Conservation (phyloP, 53 echinoderm and acorn worm species). For the Hippasteria phrygiana region DNA sequence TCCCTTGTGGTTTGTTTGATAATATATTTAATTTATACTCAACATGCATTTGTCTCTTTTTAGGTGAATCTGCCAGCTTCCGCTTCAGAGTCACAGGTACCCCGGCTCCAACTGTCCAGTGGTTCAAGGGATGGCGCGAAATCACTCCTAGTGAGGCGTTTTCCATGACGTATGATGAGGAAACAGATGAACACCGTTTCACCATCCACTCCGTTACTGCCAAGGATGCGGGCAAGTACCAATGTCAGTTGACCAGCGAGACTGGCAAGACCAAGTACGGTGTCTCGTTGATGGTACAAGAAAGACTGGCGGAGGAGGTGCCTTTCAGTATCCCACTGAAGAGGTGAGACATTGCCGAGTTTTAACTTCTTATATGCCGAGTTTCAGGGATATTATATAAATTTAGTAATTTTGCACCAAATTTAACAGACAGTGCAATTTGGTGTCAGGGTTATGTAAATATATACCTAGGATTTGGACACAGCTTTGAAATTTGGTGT, state of each 20-base stretch:
- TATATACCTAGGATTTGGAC: too few relatives aligned
- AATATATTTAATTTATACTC: too few relatives aligned
- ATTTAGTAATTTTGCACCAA: too few relatives aligned
- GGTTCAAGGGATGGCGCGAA: constrained; percentile 81
- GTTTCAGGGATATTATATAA: too few relatives aligned
- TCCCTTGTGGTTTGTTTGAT: too few relatives aligned
- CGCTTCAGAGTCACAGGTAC: constrained; percentile 80
- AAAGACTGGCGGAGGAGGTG: constrained; percentile 68
- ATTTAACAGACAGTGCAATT: too few relatives aligned
- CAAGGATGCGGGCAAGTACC: constrained; percentile 92
- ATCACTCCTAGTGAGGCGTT: constrained; percentile 70
- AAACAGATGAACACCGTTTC: constrained; percentile 79
- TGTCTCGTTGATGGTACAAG: constrained; percentile 86
- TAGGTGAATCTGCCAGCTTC: constrained; percentile 87
- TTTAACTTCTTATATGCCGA: background rate
- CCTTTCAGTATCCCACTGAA: constrained; percentile 72
- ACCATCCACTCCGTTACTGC: constrained; percentile 76
- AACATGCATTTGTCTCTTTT: too few relatives aligned
- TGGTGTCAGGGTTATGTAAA: too few relatives aligned
- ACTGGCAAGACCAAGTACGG: constrained; percentile 83
- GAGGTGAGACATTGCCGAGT: constrained; percentile 56
- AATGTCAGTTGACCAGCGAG: constrained; percentile 77
- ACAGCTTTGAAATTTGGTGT: too few relatives aligned
- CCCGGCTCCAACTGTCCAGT: constrained; percentile 81
- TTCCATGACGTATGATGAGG: constrained; percentile 72